Conservation (phyloP, 2,797 vertebrate species). For the Manis pentadactyla region DNA sequence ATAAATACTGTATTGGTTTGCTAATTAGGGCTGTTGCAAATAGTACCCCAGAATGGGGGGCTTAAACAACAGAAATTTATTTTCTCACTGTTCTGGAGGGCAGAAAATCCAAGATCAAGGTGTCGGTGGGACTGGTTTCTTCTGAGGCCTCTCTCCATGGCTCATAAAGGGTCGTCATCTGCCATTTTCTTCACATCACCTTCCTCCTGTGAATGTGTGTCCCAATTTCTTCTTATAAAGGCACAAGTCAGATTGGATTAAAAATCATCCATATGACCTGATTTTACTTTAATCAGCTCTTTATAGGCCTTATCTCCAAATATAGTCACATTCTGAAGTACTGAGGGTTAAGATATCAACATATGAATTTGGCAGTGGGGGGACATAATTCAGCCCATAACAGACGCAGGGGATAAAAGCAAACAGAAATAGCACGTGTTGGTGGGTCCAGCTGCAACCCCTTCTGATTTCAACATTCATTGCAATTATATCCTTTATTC, state of each 20-base stretch:
- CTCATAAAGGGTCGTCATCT: neutral
- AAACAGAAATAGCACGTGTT: neutral
- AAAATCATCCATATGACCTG: neutral
- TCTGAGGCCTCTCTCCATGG: neutral
- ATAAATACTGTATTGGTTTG: neutral
- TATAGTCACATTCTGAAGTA: neutral
- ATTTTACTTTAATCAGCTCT: neutral
- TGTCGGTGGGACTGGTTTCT: neutral
- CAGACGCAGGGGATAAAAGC: neutral
- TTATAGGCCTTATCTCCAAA: neutral
- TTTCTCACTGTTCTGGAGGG: neutral
- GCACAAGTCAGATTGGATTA: neutral
- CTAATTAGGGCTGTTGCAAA: no score
- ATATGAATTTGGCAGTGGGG: neutral
- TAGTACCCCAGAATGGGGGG: neutral
- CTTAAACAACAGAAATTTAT: neutral
- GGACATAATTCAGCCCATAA: neutral
- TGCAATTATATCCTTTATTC: neutral
- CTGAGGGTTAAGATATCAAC: neutral
- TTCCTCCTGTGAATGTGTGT: neutral
- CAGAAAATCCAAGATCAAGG: neutral
- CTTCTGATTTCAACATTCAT: neutral
- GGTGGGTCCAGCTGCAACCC: neutral
- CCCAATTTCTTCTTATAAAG: neutral
- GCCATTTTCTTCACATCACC: neutral